These are phyloP conservation scores for Zapus hudsonius DNA, from an alignment of 2,113 vertebrate species.

Conservation along the genomic window DNA sequence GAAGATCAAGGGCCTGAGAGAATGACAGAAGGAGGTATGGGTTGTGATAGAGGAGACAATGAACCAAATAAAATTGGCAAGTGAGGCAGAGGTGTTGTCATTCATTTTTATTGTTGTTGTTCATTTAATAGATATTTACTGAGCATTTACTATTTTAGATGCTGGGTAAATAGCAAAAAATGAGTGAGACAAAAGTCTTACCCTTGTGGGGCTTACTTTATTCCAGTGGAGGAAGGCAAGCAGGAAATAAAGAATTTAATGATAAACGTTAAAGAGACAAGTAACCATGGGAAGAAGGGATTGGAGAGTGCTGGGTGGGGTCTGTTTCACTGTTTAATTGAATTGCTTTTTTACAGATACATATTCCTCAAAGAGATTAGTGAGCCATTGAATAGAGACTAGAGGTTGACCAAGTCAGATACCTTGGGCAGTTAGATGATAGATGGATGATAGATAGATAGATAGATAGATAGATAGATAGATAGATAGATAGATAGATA, in stretches of 20 bases:
- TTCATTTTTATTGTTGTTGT: neutral
- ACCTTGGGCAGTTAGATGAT: neutral
- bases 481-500: neutral
- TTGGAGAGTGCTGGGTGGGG: neutral
- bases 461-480: neutral
- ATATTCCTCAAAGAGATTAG: neutral
- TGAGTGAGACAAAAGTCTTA: constrained; percentile 6
- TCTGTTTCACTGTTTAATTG: neutral
- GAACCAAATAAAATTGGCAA: neutral
- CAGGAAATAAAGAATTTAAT: constrained; percentile 16
- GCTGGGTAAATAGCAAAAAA: neutral
- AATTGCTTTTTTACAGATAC: neutral
- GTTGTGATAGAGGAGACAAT: neutral
- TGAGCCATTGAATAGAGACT: neutral
- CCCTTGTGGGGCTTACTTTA: constrained; percentile 19
- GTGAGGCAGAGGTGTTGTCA: neutral
- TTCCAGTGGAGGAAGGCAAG: neutral
- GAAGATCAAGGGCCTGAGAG: neutral
- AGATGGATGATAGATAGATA: too few species aligned
- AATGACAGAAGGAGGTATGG: neutral
- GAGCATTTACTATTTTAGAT: constrained; percentile 10
- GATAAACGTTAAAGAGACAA: constrained; percentile 36
- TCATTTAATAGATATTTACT: constrained; percentile 37
- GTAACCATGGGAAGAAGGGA: neutral
- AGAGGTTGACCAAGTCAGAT: neutral